Base-by-base conservation (phyloP, 1,140 invertebrate species). In the Lepidostoma basale region DNA sequence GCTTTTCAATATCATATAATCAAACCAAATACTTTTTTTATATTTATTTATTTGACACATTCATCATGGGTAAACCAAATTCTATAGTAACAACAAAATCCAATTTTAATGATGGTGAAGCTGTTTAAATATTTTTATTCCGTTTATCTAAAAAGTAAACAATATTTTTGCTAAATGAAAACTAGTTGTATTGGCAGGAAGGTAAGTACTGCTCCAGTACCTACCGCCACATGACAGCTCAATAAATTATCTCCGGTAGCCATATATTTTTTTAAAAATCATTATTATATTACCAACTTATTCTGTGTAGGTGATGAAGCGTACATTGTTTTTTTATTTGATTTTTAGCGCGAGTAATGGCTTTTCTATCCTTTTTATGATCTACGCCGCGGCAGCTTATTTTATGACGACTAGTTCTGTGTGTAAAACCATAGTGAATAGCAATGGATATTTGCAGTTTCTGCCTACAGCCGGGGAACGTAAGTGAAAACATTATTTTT, bases 321-420 rank as follows among this genome's bases (percentile, higher is more conserved):
- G 64, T 66, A 44, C 64, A 58, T 52, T 66, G 64, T 66, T 66
- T 66, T 66, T 66, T 66, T 66, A 66, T 66, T 66, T 66, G 62
- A 65, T 65, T 65, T 65, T 65, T 65, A 65, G 62, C 62, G 62
- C 62, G 62, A 65, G 62, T 56, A 54, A 65, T 65, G 62, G 62
- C 62, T 54, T 54, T 54, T 40, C 62, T 56, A 56, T 54, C 16
- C 62, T 56, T 45, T 65, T 65, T 65, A 65, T 65, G 62, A 65
- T 65, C 62, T 65, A 65, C 62, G 62, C 33, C 62, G 62, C 47
- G 49, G 28, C 26, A 26, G 42, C 33, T 36, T 26, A 66, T 56
- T 66, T 66, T 36, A 66, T 66, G 63, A 28, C 63, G 63, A 58
- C 49, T 58, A 44, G 22, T 66, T 56, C 30, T 16, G 63, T 58